Evolutionary conservation across 2,888 invertebrate species (phyloP).

Genomic region (Allolobophora icterica): DNA sequence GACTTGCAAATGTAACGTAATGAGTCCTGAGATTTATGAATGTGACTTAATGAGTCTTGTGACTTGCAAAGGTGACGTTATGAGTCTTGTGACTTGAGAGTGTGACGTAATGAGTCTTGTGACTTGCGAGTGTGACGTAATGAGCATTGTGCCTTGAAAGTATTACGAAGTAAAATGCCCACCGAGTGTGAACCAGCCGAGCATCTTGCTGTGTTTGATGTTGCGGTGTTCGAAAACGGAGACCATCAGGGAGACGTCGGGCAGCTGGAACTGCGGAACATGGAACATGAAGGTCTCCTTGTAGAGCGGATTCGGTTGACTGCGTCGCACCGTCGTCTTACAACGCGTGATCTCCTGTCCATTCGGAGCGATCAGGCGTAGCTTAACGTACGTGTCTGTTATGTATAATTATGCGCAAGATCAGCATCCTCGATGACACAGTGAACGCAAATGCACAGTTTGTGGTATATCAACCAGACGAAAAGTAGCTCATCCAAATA

Average conservation of each 20-base stretch:
- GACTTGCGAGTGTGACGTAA: not conserved
- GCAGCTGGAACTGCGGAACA: conserved; percentile 91
- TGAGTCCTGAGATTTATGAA: too few relatives aligned
- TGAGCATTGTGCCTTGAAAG: not conserved
- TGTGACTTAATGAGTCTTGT: too few relatives aligned
- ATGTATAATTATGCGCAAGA: conserved; percentile 34
- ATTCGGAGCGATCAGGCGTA: conserved; percentile 87
- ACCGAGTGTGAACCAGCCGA: conserved; percentile 94
- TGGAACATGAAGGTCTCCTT: conserved; percentile 96
- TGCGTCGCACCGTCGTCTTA: conserved; percentile 88
- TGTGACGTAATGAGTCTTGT: too few relatives aligned
- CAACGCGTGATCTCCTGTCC: conserved; percentile 91
- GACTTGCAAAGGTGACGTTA: too few relatives aligned
- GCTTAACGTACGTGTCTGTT: conserved; percentile 89
- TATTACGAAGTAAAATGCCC: not conserved
- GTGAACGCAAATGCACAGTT: not conserved
- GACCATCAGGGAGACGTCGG: conserved; percentile 91
- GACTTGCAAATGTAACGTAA: too few relatives aligned
- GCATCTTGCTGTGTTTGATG: conserved; percentile 93
- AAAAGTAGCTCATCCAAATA: not conserved
- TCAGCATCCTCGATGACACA: too few relatives aligned
- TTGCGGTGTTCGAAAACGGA: conserved; percentile 90
- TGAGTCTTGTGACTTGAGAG: too few relatives aligned
- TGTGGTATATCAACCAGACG: not conserved
- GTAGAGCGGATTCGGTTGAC: conserved; percentile 92